phyloP scores from a whole-genome alignment of 2,797 vertebrate species.

The Pipistrellus kuhlii region DNA sequence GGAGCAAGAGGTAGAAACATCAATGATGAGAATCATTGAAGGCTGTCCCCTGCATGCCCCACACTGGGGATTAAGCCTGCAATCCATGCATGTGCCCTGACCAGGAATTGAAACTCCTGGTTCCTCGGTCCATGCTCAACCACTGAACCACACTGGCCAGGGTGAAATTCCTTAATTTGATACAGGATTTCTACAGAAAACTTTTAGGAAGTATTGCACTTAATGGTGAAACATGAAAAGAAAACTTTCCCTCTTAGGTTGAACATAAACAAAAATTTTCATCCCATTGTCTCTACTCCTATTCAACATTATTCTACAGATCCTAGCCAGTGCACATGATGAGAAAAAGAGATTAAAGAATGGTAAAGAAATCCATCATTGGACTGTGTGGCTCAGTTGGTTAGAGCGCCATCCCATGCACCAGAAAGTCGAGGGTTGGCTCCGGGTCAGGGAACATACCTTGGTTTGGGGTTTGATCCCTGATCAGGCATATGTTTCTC shows the following conservation, averaged over 20 bases:
- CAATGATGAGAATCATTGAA: too few species aligned
- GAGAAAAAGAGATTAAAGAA: conserved; percentile 14
- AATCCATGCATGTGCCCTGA: too few species aligned
- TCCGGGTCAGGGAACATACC: background rate
- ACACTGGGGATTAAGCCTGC: too few species aligned
- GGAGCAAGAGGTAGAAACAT: too few species aligned
- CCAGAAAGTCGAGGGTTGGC: too few species aligned
- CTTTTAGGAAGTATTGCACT: conserved; percentile 1
- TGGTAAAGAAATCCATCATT: background rate
- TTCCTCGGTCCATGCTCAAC: too few species aligned
- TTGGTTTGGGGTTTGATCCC: background rate
- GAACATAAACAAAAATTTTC: background rate
- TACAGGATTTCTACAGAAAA: background rate
- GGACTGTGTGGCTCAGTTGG: background rate
- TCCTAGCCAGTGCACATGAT: background rate
- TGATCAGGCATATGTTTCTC: background rate
- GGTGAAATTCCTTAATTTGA: background rate
- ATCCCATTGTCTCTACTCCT: background rate
- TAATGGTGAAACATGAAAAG: background rate
- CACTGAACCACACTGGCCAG: too few species aligned
- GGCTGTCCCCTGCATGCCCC: too few species aligned
- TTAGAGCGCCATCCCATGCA: background rate
- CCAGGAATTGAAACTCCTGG: too few species aligned
- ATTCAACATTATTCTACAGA: background rate
- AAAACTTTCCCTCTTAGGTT: background rate